Base-by-base conservation (phyloP, 2,888 invertebrate species). In the Ophonus ardosiacus region DNA sequence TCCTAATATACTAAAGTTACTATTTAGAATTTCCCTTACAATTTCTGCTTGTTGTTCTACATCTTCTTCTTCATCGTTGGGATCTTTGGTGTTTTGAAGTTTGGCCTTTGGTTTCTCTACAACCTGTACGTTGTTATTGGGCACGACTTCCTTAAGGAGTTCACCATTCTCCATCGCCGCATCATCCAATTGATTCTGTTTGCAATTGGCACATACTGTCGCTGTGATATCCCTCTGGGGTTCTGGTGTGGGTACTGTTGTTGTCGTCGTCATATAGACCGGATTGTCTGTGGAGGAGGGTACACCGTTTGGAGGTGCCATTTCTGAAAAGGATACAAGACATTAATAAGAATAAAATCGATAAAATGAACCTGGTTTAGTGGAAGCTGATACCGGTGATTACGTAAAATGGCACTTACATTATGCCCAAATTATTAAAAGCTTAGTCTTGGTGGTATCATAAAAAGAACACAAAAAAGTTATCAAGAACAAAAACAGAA, bases 231-330 rank as follows among this genome's bases (percentile, higher is more conserved):
- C 57, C 8, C 38, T 65, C 17, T 78, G 61, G 0, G 61, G n/a
- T 8, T 76, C 78, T 24, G 59, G 40, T 13, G 65, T 38, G 18
- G 80, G 79, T 6, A 85, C 21, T 17, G 63, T 61, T n/a, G 71
- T 71, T 15, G 85, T 85, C 31, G 79, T 79, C 57, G 38, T 68
- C 80, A 87, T 86, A 86, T 89, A 89, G 7, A 87, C 85, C n/a
- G 85, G 86, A 56, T 87, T 88, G 65, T 87, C 87, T 78, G 86
- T 87, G 21, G 87, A 88, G 21, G 88, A 87, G 15, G 89, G 86
- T 43, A 88, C 89, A 40, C 89, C 87, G 85, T 90, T 89, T 51
- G 90, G 89, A 13, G 89, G 89, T 51, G 88, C 87, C 87, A 89
- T 88, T 5, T 10, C 71, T 74, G 71, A 13, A 74, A 74, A 10